These are phyloP conservation scores for Gallinago stenura DNA, from an alignment of 2,797 vertebrate species.

Conservation along the genomic window DNA sequence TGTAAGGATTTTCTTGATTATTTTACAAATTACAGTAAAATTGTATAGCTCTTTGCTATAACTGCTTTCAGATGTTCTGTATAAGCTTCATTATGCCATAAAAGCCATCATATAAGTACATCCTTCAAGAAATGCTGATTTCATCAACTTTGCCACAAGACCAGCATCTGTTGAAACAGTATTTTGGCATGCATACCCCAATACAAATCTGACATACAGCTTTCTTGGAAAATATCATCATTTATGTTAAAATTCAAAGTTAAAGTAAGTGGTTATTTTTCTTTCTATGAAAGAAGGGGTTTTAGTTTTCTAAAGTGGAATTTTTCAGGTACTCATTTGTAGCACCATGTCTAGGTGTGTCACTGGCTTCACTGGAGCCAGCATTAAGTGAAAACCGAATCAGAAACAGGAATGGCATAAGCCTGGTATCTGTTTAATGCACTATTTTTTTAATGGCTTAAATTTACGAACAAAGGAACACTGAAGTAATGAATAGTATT, in stretches of 20 bases:
- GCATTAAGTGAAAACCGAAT: background rate
- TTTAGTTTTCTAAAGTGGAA: background rate
- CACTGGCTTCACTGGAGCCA: background rate
- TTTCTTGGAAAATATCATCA: background rate
- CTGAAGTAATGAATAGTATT: background rate
- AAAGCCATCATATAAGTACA: background rate
- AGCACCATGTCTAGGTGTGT: background rate
- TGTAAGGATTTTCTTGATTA: background rate
- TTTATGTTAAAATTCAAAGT: background rate
- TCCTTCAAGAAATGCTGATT: conserved; percentile 1
- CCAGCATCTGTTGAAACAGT: background rate
- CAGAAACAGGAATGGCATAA: background rate
- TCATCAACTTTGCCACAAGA: background rate
- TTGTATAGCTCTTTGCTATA: background rate
- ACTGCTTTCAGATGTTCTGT: background rate
- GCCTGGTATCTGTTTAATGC: background rate
- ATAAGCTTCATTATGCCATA: background rate
- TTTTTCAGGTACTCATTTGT: background rate
- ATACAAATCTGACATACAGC: background rate
- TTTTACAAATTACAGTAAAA: background rate
- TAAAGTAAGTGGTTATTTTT: background rate
- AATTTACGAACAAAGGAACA: background rate
- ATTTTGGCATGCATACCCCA: background rate
- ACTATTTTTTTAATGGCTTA: background rate
- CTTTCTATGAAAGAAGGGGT: background rate